Base-by-base conservation (phyloP, 1,140 invertebrate species). In the Nasonia longicornis region DNA sequence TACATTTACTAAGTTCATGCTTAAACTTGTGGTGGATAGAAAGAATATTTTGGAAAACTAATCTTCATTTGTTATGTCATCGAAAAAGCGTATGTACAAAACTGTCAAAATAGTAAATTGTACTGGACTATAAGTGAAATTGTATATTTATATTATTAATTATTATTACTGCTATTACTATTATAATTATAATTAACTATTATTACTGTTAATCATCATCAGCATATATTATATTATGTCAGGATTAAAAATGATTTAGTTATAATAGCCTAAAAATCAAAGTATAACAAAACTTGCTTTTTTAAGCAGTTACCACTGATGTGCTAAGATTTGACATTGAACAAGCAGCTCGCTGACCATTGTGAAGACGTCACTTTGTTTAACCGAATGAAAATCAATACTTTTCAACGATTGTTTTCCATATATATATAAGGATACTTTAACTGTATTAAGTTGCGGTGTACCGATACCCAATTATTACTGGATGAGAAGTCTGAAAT, bases 141-240 rank as follows among this genome's bases (percentile, higher is more conserved):
- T 80, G 20, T 80, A 45, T 74, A 67, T 80, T 80, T 69, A 80
- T 80, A 75, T 75, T 75, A 80, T 66, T 67, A 35, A 79, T 70
- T 69, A 52, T 67, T 75, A 75, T 63, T 75, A 75, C 64, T 75
- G 29, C 31, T 58, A 69, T 77, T 77, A 48, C 16, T 77, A 52
- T 69, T 48, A 77, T 77, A 38, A 77, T 77, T 45, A 77, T 77
- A 63, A 14, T 45, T 76, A 64, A 73, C 42, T 67, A 75, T 63
- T 67, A 38, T 48, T 66, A 45, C 8, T 67, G 38, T 42, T 45
- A 75, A 38, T 77, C 66, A 45, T 64, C 58, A 64, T 75, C 26
- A 35, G 20, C 35, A 35, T 72, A 35, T 72, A 48, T 45, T 45
- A 77, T n/a, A 66, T 38, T 69, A 26, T 26, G 42, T 45, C 16